phyloP scores from a whole-genome alignment of 2,113 vertebrate genomes.

The Gallinago undulata region DNA sequence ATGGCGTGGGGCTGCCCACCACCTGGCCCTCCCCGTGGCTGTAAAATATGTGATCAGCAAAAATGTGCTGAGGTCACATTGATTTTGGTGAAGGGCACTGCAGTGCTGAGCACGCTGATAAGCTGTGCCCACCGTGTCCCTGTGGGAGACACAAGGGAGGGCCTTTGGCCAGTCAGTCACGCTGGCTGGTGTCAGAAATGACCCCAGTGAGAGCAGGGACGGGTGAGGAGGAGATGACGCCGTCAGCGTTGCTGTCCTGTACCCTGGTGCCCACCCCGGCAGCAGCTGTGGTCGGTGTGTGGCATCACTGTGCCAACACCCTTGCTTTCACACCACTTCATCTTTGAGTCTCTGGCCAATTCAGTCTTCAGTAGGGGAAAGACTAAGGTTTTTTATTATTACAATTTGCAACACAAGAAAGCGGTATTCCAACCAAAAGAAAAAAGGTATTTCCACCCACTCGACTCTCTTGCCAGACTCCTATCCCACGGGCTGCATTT shows the following conservation, averaged over 20 bases:
- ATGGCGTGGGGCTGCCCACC: accelerated
- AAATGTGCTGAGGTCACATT: background rate
- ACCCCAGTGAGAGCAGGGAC: background rate
- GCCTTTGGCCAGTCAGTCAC: background rate
- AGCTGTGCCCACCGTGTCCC: no score
- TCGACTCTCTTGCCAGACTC: background rate
- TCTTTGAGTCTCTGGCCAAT: background rate
- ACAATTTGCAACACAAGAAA: background rate
- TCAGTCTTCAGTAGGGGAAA: background rate
- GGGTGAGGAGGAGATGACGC: background rate
- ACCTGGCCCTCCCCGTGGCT: accelerated
- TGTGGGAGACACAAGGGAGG: accelerated
- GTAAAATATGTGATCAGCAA: background rate
- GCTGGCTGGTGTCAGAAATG: background rate
- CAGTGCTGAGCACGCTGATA: accelerated
- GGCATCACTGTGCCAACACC: background rate
- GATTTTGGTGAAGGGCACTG: background rate
- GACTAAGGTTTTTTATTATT: background rate
- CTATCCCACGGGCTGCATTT: background rate
- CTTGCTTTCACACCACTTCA: background rate
- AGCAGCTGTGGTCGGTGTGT: background rate
- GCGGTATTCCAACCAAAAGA: background rate
- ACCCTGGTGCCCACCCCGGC: background rate
- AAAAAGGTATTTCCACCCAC: background rate
- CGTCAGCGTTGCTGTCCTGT: background rate